Evolutionary conservation across 2,797 vertebrate species (phyloP).

Genomic region (Anabacerthia variegaticeps): DNA sequence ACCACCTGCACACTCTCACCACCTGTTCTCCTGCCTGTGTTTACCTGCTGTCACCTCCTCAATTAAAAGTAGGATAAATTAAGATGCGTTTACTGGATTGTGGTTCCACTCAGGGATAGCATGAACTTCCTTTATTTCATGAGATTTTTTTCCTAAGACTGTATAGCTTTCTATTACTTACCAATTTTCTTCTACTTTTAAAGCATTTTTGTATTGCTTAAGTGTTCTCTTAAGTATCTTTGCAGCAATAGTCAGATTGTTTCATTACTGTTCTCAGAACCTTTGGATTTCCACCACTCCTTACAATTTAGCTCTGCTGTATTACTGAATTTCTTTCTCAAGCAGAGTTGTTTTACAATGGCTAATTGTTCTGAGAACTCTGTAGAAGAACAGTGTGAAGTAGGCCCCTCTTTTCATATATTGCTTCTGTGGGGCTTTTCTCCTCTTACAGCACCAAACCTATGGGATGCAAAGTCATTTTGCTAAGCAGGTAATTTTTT

Average conservation of each 20-base stretch:
- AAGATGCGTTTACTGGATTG: background rate
- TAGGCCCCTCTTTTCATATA: background rate
- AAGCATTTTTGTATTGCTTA: background rate
- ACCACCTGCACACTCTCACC: background rate
- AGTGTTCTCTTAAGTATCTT: background rate
- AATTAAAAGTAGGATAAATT: background rate
- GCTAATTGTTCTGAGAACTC: background rate
- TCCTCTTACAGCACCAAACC: background rate
- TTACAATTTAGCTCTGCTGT: accelerated
- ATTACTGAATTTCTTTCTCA: background rate
- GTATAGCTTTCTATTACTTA: background rate
- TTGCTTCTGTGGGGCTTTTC: background rate
- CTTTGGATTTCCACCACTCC: background rate
- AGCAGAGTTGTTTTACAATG: background rate
- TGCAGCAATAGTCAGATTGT: background rate
- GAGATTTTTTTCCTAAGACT: background rate
- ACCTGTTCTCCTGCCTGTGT: background rate
- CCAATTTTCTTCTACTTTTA: background rate
- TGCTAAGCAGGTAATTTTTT: background rate
- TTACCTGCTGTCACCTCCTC: background rate
- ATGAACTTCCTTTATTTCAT: background rate
- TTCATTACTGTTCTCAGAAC: background rate
- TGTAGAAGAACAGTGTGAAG: background rate
- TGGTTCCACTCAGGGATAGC: background rate
- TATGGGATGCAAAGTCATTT: background rate